Evolutionary conservation across 2,113 vertebrate genomes (phyloP).

Genomic region (Pleuronectes platessa): DNA sequence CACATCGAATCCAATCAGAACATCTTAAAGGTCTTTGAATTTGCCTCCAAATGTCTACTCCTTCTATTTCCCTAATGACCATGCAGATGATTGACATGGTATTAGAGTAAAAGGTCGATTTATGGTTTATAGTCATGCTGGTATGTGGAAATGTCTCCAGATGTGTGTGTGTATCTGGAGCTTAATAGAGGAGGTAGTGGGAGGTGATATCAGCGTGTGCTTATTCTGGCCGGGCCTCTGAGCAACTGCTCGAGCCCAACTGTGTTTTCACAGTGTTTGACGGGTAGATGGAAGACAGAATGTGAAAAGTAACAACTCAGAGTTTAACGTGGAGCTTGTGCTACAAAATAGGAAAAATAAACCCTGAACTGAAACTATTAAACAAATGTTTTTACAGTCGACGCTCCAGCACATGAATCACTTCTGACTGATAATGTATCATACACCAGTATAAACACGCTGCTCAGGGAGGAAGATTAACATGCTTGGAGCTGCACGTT

Average conservation of each 20-base stretch:
- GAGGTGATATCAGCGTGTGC: conserved; percentile 17
- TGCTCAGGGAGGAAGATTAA: not conserved
- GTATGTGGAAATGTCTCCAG: conserved; percentile 42
- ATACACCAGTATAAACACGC: conserved; percentile 20
- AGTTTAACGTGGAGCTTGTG: not conserved
- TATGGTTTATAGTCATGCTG: conserved; percentile 18
- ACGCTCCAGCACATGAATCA: not conserved
- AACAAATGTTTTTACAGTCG: conserved; percentile 8
- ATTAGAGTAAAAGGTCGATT: not conserved
- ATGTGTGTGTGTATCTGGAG: not conserved
- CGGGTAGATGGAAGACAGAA: not conserved
- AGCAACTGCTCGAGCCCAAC: not conserved
- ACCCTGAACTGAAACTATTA: not conserved
- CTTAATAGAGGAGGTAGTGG: conserved; percentile 20
- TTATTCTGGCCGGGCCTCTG: conserved; percentile 15
- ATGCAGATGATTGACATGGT: conserved; percentile 14
- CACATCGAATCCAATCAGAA: not conserved
- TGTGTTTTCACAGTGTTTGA: conserved; percentile 6
- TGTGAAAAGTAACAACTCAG: not conserved
- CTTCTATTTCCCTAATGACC: not conserved
- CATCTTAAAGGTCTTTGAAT: conserved; percentile 1
- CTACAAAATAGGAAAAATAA: conserved; percentile 1
- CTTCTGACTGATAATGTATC: not conserved
- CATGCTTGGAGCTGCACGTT: not conserved
- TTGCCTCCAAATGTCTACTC: conserved; percentile 2